Conservation (phyloP, 2,113 vertebrate species). For the Furnarius figulus region DNA sequence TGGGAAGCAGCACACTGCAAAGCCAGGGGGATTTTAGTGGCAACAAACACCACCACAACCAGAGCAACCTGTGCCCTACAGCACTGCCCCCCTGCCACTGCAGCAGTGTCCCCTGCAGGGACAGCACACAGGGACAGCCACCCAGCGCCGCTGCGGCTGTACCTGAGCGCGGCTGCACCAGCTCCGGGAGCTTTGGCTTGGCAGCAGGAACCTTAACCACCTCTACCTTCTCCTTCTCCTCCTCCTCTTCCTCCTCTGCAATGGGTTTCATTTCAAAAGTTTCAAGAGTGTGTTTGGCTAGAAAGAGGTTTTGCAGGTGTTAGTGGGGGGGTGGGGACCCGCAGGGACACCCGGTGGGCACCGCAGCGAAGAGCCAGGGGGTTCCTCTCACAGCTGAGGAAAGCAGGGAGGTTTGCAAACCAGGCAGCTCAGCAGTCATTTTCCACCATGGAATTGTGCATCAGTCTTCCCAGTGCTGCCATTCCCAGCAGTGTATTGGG, state of each 20-base stretch:
- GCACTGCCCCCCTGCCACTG: slow-evolving; percentile 34
- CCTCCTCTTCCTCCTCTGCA: slow-evolving; percentile 61
- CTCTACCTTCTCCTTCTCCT: slow-evolving; percentile 55
- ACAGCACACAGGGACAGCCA: background rate
- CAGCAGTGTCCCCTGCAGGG: background rate
- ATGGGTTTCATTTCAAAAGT: slow-evolving; percentile 59
- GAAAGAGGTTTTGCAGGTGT: slow-evolving; percentile 37
- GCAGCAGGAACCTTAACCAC: slow-evolving; percentile 39
- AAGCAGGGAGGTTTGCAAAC: background rate
- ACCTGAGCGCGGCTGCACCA: background rate
- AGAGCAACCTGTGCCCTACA: slow-evolving; percentile 9
- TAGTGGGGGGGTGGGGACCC: background rate
- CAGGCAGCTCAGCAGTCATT: background rate
- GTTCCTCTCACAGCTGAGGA: background rate
- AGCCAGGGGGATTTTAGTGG: slow-evolving; percentile 32
- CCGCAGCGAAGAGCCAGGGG: background rate
- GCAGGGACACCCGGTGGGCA: rapidly evolving
- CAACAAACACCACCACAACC: slow-evolving; percentile 32
- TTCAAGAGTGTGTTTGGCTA: slow-evolving; percentile 45
- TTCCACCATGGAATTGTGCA: background rate
- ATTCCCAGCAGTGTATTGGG: background rate
- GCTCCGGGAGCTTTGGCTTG: slow-evolving; percentile 15
- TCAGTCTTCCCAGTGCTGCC: background rate
- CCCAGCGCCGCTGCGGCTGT: background rate
- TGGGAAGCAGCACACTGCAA: background rate